Base-by-base conservation (phyloP, 2,888 invertebrate species). In the Heliconius cydno region DNA sequence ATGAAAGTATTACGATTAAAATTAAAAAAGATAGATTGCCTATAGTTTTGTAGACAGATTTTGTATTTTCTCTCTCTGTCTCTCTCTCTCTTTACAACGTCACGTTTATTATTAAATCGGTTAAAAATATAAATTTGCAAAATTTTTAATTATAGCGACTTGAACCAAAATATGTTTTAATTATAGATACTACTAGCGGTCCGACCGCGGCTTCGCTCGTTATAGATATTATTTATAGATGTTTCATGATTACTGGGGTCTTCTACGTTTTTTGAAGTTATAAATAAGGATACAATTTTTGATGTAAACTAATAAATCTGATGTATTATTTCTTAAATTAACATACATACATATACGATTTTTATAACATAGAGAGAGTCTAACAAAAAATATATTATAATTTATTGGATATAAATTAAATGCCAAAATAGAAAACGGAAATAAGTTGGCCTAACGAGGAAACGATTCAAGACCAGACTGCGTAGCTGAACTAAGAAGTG, bases 381-480 rank as follows among this genome's bases (percentile, higher is more conserved):
- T n/a, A n/a, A n/a, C 22, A 19, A n/a, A 3, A 1, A 60, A 10
- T 25, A 60, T 60, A 0, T 12, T 10, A 12, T 25, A 3, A 60
- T 3, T 60, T 22, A 57, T 22, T 57, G 7, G 7, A 57, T n/a
- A 9, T 22, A 57, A 6, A 9, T 60, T 60, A 60, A n/a, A n/a
- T 10, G 15, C 9, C 22, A 30, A 30, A 68, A 46, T 46, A 19
- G 52, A 52, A 52, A 52, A 52, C 19, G 6, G 19, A 52, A 65
- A 28, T 28, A 63, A 72, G 30, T 67, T 22, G 19, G 19, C 30
- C 66, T 41, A 70, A 68, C 46, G 34, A 46, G 60, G 68, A 12
- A 74, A 63, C 57, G 84, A 85, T 87, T 84, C 84, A 81, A 83
- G 85, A 87, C 86, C 85, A 85, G 87, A 87, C 85, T 88, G 81